Conservation (phyloP, 2,113 vertebrate species). For the Caranx ignobilis region DNA sequence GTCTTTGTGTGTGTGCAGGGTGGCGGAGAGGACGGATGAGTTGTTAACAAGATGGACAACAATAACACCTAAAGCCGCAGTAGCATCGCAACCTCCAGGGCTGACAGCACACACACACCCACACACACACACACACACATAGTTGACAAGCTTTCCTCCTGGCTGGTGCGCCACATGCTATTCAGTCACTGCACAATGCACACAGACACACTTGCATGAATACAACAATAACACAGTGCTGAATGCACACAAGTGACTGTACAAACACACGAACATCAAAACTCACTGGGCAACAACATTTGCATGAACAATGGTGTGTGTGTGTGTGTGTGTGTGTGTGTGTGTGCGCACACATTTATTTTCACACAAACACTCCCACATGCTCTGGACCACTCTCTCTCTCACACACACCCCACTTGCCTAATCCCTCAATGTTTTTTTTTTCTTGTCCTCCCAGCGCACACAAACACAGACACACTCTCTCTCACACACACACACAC, state of each 20-base stretch:
- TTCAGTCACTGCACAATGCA: constrained; percentile 32
- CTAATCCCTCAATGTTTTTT: constrained; percentile 48
- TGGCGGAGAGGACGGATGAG: background rate
- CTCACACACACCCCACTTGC: constrained; percentile 22
- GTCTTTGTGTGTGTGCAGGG: constrained; percentile 1
- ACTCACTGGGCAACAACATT: constrained; percentile 37
- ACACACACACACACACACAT: constrained; percentile 7
- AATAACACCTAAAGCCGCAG: constrained; percentile 31
- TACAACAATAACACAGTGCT: constrained; percentile 45
- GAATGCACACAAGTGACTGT: constrained; percentile 38
- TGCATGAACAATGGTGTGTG: constrained; percentile 39
- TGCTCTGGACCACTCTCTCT: constrained; percentile 23
- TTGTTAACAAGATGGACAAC: constrained; percentile 30
- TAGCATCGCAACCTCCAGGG: constrained; percentile 1
- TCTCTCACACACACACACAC: constrained; percentile 10
- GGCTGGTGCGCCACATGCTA: constrained; percentile 45
- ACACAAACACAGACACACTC: constrained; percentile 25
- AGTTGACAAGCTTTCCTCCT: constrained; percentile 54
- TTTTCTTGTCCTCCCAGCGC: constrained; percentile 7
- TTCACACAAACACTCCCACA: constrained; percentile 58
- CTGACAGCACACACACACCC: background rate
- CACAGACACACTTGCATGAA: constrained; percentile 46
- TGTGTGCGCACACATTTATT: constrained; percentile 28
- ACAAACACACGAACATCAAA: constrained; percentile 58
- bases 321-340: too few species aligned